Conservation (phyloP, 2,113 vertebrate species). For the Hippocampus mohnikei region DNA sequence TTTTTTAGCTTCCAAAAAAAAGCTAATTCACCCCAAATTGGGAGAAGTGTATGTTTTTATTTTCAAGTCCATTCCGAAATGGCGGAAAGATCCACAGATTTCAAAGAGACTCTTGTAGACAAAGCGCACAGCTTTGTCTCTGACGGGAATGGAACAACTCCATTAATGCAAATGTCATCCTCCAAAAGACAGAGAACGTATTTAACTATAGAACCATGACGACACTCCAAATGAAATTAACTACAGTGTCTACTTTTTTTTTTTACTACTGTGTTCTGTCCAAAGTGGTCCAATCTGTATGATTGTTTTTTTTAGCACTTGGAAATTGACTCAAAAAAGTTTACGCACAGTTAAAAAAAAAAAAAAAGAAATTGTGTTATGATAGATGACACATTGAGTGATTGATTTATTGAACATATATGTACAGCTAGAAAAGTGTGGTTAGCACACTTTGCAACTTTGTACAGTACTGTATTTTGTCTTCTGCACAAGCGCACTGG, state of each 20-base stretch:
- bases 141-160: slow-evolving; percentile 14
- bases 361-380: neutral
- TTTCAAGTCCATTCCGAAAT: slow-evolving; percentile 40
- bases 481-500: slow-evolving; percentile 55
- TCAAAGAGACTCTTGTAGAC: slow-evolving; percentile 18
- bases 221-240: neutral
- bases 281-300: neutral
- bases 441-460: slow-evolving; percentile 26
- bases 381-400: slow-evolving; percentile 29
- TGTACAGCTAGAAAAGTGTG: slow-evolving; percentile 38
- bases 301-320: slow-evolving; percentile 10
- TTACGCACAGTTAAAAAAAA: slow-evolving; percentile 37
- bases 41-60: slow-evolving; percentile 19
- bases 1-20: neutral
- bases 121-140: slow-evolving; percentile 27
- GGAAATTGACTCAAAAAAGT: slow-evolving; percentile 9
- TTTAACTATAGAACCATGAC: no score
- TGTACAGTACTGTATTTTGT: slow-evolving; percentile 44
- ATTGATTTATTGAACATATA: no score
- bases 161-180: slow-evolving; percentile 45
- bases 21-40: neutral
- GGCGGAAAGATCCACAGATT: slow-evolving; percentile 36
- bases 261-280: slow-evolving; percentile 14
- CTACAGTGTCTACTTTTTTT: slow-evolving; percentile 22
- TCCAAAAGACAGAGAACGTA: no score